Evolutionary conservation across 23 tunicate genomes (phyloP).

Genomic region (Oikopleura dioica): DNA sequence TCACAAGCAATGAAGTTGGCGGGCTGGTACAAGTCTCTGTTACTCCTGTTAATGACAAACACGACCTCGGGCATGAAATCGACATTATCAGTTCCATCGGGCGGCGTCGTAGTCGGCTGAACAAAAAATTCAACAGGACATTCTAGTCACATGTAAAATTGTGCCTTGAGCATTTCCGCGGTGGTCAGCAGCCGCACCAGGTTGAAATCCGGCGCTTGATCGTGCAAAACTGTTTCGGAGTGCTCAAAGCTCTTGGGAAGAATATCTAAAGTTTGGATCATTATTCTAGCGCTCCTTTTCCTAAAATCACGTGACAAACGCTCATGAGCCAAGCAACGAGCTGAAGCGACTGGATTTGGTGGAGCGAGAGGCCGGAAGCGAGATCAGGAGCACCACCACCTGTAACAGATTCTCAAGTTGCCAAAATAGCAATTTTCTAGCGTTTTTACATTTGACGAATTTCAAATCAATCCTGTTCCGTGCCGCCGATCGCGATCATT

Average conservation of each 20-base stretch:
- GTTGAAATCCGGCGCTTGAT: slow-evolving; percentile 53
- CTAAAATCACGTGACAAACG: slow-evolving; percentile 77
- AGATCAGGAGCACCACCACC: slow-evolving; percentile 24
- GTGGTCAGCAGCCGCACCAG: slow-evolving; percentile 35
- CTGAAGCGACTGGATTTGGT: slow-evolving; percentile 67
- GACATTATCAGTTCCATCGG: background rate
- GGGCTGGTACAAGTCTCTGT: background rate
- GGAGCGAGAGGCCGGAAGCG: slow-evolving; percentile 35
- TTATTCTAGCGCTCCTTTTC: too few species aligned
- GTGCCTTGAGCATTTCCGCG: slow-evolving; percentile 73
- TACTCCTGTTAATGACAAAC: background rate
- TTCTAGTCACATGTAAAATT: too few species aligned
- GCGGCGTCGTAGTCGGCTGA: background rate
- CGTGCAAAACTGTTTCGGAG: slow-evolving; percentile 74
- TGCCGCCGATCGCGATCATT: slow-evolving; percentile 21
- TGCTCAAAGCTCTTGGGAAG: too few species aligned
- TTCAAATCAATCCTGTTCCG: background rate
- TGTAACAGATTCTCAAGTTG: background rate
- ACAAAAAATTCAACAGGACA: background rate
- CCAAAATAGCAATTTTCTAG: background rate
- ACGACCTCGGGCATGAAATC: background rate
- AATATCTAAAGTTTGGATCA: too few species aligned
- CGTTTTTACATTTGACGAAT: background rate
- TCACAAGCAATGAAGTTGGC: background rate
- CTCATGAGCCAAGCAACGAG: slow-evolving; percentile 40